Percentiles rank a stretch among this genome's conserved stretches.
Evolutionary conservation across 2,797 vertebrate species (phyloP).

Genomic region (Trachops cirrhosus): DNA sequence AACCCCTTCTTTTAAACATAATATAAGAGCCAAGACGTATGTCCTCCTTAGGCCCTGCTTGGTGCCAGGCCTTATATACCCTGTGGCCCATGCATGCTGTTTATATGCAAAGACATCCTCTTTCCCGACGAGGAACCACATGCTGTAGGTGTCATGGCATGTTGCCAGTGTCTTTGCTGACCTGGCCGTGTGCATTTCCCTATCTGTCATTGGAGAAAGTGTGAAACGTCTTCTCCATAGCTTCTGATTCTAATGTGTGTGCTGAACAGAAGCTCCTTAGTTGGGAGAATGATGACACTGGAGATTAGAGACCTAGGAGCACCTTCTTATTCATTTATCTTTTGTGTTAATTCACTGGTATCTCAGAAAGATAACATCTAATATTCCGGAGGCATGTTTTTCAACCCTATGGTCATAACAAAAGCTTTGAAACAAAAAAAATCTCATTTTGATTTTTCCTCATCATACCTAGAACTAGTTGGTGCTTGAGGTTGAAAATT

Average conservation of each 20-base stretch:
- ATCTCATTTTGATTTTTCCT: neutral
- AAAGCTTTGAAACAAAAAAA: neutral
- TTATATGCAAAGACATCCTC: neutral
- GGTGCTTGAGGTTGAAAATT: neutral
- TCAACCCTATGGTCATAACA: neutral
- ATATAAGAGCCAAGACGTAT: neutral
- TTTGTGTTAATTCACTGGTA: neutral
- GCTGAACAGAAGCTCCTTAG: neutral
- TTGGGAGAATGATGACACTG: neutral
- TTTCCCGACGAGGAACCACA: neutral
- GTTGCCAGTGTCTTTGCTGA: neutral
- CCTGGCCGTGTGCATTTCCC: neutral
- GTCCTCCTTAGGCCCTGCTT: neutral
- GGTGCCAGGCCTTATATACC: neutral
- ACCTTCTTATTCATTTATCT: neutral
- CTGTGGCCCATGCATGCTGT: neutral
- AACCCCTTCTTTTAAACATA: neutral
- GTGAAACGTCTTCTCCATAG: neutral
- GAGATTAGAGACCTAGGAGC: neutral
- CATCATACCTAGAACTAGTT: neutral
- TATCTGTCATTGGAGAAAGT: neutral
- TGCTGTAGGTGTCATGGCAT: rapidly evolving
- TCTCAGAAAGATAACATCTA: neutral
- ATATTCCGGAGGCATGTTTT: neutral
- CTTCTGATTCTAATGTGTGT: neutral